Evolutionary conservation across 2,113 vertebrate species (phyloP).

Genomic region (Xyliphius kryptos): DNA sequence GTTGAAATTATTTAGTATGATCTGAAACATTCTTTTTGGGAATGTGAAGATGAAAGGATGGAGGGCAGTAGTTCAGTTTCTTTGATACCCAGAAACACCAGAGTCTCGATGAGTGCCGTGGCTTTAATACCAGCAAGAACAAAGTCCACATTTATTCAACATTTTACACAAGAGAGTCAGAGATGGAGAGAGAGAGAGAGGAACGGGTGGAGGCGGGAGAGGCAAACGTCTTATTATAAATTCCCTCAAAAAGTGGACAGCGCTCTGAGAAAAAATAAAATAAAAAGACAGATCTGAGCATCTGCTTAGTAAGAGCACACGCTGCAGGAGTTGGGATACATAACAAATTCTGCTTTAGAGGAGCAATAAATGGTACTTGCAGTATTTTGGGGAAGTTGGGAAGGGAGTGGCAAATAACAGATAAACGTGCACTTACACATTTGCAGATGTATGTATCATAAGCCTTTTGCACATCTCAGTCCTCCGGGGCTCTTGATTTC

Average conservation of each 20-base stretch:
- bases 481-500: conserved; percentile 60
- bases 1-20: conserved; percentile 17
- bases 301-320: conserved; percentile 5
- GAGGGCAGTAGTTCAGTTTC: conserved; percentile 39
- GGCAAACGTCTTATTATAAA: conserved; percentile 4
- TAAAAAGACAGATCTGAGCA: conserved; percentile 12
- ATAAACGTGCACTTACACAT: conserved; percentile 21
- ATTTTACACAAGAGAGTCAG: conserved; percentile 29
- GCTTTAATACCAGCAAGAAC: conserved; percentile 39
- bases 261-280: conserved; percentile 8
- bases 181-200: not conserved
- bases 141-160: conserved; percentile 42
- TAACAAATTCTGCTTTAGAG: not conserved
- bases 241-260: conserved; percentile 15
- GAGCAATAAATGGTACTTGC: not conserved
- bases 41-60: conserved; percentile 50
- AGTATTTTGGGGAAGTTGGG: no score
- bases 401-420: not conserved
- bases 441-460: conserved; percentile 37
- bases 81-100: conserved; percentile 39
- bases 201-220: not conserved
- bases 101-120: conserved; percentile 33
- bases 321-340: not conserved
- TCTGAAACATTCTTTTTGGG: conserved; percentile 35
- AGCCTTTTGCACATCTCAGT: conserved; percentile 61